Evolutionary conservation across 2,113 vertebrate genomes (phyloP), one percentile per base, ranked within the genome.

Genomic region (Sphaerodactylus townsendi): DNA sequence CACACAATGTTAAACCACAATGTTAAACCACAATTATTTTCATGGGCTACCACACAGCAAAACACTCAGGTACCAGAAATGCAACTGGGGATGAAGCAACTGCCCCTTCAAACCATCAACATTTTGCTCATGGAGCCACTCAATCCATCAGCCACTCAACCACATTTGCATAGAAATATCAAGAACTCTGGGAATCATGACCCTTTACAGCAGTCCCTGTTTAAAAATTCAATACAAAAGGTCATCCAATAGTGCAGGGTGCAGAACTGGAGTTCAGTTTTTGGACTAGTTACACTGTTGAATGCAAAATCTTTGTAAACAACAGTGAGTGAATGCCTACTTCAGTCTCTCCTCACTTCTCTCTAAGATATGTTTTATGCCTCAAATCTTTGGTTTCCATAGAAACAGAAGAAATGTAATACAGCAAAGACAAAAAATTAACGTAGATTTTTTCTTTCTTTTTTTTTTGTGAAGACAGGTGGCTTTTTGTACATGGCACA

Each of bases 341-440:
- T 78, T 4, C 85, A 90, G 68, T 48, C 83, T 59, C 72, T 86
- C 86, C 90, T 84, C 89, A 84, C 41, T 72, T n/a, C 70, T 91
- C 87, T 89, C 77, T 81, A 81, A 25, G 77, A 92, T 86, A 88
- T 69, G 88, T 10, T 83, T 92, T 89, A 91, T 95, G 94, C 88
- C 93, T 95, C 88, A 91, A 90, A 93, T 44, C 93, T 85, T 89
- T 90, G 89, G 95, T 96, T 96, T 89, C 93, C 93, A 96, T 96
- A 94, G 96, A 91, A 96, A 96, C 96, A 88, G 91, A 92, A 93
- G 91, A 81, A 91, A 88, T 10, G 0, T 65, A 92, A 92, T 87
- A 94, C 93, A 93, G 93, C 25, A 44, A 88, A 83, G 89, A 91
- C 72, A 88, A 94, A 95, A 94, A 93, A 94, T 94, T 94, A 92